phyloP scores from a whole-genome alignment of 2,797 vertebrate species.

The Neosilurus hyrtlii region DNA sequence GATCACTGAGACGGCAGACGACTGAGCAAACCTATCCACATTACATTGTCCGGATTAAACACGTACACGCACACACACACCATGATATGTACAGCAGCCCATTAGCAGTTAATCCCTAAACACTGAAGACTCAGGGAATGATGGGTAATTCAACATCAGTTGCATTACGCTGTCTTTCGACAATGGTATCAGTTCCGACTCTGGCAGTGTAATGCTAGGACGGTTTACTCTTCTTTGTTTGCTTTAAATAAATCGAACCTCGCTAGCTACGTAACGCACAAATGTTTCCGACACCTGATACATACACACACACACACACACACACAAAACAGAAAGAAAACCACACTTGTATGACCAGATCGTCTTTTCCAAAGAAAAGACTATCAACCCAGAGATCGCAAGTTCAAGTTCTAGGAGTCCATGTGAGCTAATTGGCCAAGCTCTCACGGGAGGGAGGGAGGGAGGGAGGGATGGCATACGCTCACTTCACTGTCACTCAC shows the following conservation, averaged over 20 bases:
- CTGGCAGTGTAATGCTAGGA: background rate
- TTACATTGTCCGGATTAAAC: slow-evolving; percentile 33
- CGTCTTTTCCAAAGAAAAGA: too few species aligned
- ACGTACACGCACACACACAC: background rate
- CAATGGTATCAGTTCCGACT: background rate
- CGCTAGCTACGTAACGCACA: slow-evolving; percentile 31
- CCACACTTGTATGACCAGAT: background rate
- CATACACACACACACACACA: too few species aligned
- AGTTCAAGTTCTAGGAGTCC: too few species aligned
- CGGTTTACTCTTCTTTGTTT: background rate
- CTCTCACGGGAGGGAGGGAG: too few species aligned
- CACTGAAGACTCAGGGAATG: background rate
- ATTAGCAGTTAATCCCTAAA: slow-evolving; percentile 33
- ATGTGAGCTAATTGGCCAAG: too few species aligned
- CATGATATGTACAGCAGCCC: background rate
- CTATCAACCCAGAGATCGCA: too few species aligned
- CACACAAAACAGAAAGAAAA: too few species aligned
- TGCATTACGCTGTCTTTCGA: background rate
- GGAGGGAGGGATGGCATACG: too few species aligned
- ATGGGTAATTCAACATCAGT: background rate
- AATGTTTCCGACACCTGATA: slow-evolving; percentile 8
- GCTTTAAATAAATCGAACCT: background rate
- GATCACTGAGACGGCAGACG: background rate
- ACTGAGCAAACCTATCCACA: background rate
- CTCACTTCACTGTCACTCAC: too few species aligned